Evolutionary conservation across 2,113 vertebrate genomes (phyloP).

Genomic region (Scolopax mira): DNA sequence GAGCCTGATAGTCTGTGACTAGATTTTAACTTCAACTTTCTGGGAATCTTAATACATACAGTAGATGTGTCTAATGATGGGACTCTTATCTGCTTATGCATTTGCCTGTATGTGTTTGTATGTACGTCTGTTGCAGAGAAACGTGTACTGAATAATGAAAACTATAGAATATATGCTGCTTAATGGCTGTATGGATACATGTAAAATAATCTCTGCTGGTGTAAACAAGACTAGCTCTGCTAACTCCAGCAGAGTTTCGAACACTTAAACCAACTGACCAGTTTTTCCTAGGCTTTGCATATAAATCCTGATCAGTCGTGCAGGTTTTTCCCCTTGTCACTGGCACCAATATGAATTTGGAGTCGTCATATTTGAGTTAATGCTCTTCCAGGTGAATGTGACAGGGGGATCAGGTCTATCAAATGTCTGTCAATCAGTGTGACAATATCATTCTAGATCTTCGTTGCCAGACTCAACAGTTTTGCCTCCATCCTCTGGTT

Average conservation of each 20-base stretch:
- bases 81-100: neutral
- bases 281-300: neutral
- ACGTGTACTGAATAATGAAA: neutral
- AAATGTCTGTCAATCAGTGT: neutral
- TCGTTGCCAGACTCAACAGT: neutral
- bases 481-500: neutral
- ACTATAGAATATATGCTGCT: neutral
- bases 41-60: neutral
- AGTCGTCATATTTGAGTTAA: neutral
- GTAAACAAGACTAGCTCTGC: neutral
- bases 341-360: neutral
- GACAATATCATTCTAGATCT: neutral
- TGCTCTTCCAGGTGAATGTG: neutral
- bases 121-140: neutral
- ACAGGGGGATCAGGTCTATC: neutral
- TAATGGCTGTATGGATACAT: fast-evolving
- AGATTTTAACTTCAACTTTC: constrained; percentile 2
- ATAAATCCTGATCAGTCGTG: neutral
- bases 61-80: neutral
- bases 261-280: neutral
- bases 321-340: neutral
- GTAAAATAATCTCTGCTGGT: neutral
- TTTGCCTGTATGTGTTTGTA: neutral
- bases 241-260: neutral
- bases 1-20: constrained; percentile 78